Evolutionary conservation across 1,140 invertebrate genomes (phyloP).

Genomic region (Cydia strobilella): DNA sequence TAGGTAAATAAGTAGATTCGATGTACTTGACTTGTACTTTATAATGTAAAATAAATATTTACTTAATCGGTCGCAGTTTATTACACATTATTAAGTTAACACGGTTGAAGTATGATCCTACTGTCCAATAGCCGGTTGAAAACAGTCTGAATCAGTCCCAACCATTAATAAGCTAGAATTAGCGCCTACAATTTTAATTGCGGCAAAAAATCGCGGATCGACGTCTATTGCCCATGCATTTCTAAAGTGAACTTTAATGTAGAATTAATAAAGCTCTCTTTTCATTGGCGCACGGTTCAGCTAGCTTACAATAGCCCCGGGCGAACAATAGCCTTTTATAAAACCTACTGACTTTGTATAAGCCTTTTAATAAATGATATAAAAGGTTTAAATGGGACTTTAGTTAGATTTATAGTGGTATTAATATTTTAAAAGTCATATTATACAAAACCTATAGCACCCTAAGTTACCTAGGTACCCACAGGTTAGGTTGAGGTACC

Average conservation of each 20-base stretch:
- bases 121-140: not conserved
- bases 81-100: not conserved
- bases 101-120: not conserved
- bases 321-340: slow-evolving; percentile 18
- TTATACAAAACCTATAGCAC: too few species aligned
- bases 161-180: not conserved
- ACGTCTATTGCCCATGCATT: not conserved
- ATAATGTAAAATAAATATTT: too few species aligned
- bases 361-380: slow-evolving; percentile 26
- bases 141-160: not conserved
- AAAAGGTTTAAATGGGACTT: slow-evolving; percentile 2
- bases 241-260: not conserved
- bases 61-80: too few species aligned
- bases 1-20: too few species aligned
- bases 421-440: not conserved
- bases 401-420: not conserved
- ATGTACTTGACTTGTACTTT: too few species aligned
- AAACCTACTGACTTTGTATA: slow-evolving; percentile 8
- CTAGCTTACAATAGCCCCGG: not conserved
- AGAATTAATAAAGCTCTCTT: not conserved
- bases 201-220: not conserved
- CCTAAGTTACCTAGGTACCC: too few species aligned
- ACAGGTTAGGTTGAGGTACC: too few species aligned
- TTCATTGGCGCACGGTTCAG: slow-evolving; percentile 10
- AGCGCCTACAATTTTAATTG: slow-evolving; percentile 24